Evolutionary conservation across 2,888 invertebrate genomes (phyloP), one percentile per base, ranked within the genome.

Genomic region (Tuberolachnus salignus): DNA sequence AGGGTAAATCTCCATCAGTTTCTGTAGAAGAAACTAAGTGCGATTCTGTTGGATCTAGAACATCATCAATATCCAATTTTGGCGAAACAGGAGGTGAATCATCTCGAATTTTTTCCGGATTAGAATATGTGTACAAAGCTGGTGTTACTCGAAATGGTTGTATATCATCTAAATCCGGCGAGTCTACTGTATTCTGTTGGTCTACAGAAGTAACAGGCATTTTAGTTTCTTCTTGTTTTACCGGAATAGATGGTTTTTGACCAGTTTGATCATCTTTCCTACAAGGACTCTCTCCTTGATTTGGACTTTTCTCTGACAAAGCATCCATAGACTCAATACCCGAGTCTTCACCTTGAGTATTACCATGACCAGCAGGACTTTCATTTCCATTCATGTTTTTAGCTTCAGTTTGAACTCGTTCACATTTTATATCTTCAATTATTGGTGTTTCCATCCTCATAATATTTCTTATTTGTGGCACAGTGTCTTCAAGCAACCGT

Each of bases 291-390:
- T 84, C 84, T 55, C 93, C 92, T 85, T 94, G 94, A 86, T 94
- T 93, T n/a, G 93, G 93, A 82, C 92, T 93, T 85, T 95, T 95
- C 85, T 95, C 95, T 23, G 94, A 94, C n/a, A 94, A 86, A 2
- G 95, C 94, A 85, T 95, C 95, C 95, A 95, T 94, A 53, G 94
- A 94, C 85, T 95, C 95, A 80, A 95, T 95, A 19, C 95, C 95
- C 80, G 94, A 94, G 86, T 95, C 94, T 85, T 95, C 95, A 63
- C 94, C 94, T 83, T 91, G 91, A 26, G 84, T 84, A 81, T 84
- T 85, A n/a, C 84, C 84, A 70, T 82, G 82, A 34, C 81, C 81
- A 14, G 82, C 81, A 51, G 82, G 82, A 81, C 82, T 82, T 55
- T 82, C 82, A 66, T 70, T 80, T 21, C 81, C 82, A 11, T 80